Base-by-base conservation (phyloP, 2,797 vertebrate species). In the Sebastes nivosus region DNA sequence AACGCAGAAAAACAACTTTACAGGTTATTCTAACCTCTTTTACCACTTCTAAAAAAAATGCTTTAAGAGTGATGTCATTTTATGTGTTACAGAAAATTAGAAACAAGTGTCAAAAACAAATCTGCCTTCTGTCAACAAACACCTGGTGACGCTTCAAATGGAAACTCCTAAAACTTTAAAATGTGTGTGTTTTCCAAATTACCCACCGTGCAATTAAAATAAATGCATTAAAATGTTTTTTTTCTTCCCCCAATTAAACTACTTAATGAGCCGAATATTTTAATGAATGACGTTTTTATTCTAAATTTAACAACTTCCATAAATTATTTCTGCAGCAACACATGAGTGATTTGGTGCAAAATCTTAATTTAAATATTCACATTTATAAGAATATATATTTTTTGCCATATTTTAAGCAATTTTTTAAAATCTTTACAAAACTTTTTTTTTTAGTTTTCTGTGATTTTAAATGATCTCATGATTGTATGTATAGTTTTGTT, bases 101-200 rank as follows among this genome's bases (percentile, higher is more conserved):
- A 79, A 84, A 82, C 82, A 87, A 87, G 79, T 83, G 87, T 80
- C 20, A 36, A 36, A 70, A 58, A 90, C 83, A 87, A 90, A 89
- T 83, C 69, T 85, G 87, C 64, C 24, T 79, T 73, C 59, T 72
- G 84, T 87, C 84, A 75, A 8, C 14, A 70, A 80, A 88, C 90
- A 87, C 86, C 82, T 74, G 68, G 79, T 60, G 77, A 70, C 88
- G 81, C 64, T 63, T 46, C 65, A 58, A 58, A 34, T 59, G 38
- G 5, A 70, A 82, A 71, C 58, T n/a, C 60, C 36, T 70, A 34
- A 78, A 80, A 57, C 46, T 1, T 9, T 14, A 38, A 38, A 38
- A 2, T 12, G 8, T 55, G 20, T 11, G 13, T 55, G 9, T n/a
- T 80, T 50, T 46, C n/a, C n/a, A 24, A 55, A 52, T 77, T 36